These are phyloP conservation scores for Geodia barretti DNA, from an alignment of 37 sponge, comb jelly and placozoan species.

Conservation along the genomic window DNA sequence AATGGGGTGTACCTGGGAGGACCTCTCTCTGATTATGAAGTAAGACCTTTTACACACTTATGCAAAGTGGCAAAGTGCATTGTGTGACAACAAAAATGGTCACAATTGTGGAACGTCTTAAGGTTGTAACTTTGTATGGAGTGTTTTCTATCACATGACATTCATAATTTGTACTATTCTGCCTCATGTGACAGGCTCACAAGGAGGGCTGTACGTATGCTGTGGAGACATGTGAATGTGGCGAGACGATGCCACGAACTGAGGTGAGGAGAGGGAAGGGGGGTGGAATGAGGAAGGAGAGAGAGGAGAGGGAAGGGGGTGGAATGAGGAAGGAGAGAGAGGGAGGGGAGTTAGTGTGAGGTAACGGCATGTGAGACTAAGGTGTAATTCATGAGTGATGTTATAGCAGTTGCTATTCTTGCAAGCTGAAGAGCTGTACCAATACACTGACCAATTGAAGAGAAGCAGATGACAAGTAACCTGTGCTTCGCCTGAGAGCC, in stretches of 20 bases:
- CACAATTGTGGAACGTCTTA: not conserved
- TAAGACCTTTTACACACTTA: not conserved
- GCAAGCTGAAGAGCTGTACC: too few relatives aligned
- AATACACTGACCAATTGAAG: too few relatives aligned
- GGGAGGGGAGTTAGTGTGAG: not conserved
- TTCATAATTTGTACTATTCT: too few relatives aligned
- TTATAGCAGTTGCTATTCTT: too few relatives aligned
- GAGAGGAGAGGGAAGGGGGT: not conserved
- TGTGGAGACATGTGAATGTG: constrained; percentile 15
- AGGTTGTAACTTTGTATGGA: too few relatives aligned
- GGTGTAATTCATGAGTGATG: too few relatives aligned
- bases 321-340: not conserved
- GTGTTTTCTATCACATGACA: too few relatives aligned
- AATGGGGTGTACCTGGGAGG: constrained; percentile 54
- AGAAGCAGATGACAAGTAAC: too few relatives aligned
- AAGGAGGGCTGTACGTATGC: not conserved
- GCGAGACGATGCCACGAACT: constrained; percentile 4
- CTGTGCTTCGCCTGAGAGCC: too few relatives aligned
- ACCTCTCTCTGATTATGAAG: too few relatives aligned
- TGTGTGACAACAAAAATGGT: not conserved
- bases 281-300: not conserved
- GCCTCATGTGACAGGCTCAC: not conserved
- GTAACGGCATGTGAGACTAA: too few relatives aligned
- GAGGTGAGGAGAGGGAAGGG: not conserved
- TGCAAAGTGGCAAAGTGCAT: too few relatives aligned